Conservation (phyloP, 2,113 vertebrate species). For the Amphiprion ocellaris region DNA sequence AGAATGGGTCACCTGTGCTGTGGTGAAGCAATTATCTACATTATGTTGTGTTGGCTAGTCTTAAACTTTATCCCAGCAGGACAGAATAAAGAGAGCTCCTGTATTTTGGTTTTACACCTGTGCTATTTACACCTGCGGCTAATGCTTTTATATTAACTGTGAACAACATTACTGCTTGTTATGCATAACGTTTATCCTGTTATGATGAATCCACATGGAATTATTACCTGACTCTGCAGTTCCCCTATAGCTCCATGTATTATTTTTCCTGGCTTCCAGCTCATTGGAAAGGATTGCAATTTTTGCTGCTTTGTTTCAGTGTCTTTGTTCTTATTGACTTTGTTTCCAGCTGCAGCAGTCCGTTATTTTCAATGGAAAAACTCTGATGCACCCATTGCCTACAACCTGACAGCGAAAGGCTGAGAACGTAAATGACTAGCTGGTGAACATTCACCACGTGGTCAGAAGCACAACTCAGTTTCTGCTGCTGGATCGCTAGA, state of each 20-base stretch:
- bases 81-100: background rate
- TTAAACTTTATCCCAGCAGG: slow-evolving; percentile 37
- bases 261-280: background rate
- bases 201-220: background rate
- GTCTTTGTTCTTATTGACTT: background rate
- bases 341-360: background rate
- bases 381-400: background rate
- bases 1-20: slow-evolving; percentile 19
- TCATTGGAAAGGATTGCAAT: background rate
- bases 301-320: background rate
- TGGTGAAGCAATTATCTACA: background rate
- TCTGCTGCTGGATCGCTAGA: background rate
- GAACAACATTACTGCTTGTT: background rate
- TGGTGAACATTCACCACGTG: too few species aligned
- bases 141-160: too few species aligned
- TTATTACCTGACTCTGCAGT: background rate
- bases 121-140: too few species aligned
- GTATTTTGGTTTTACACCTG: background rate
- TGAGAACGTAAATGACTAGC: background rate
- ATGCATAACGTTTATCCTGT: background rate
- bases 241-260: background rate
- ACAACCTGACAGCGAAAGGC: background rate
- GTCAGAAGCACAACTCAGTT: background rate
- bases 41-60: background rate
- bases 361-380: background rate